phyloP scores from a whole-genome alignment of 2,113 vertebrate genomes.

The Xiphophorus hellerii region DNA sequence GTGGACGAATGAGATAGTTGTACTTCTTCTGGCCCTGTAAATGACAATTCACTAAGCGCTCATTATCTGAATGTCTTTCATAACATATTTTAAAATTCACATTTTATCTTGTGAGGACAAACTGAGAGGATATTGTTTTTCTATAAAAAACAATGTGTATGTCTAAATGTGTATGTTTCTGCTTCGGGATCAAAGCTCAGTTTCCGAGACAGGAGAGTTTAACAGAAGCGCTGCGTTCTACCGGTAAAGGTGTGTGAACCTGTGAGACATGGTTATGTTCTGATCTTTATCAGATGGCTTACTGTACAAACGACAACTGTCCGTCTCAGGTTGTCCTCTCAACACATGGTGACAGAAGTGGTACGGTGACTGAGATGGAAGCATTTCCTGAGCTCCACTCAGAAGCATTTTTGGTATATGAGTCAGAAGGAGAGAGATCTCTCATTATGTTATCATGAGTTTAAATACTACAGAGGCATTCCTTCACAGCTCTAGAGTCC shows the following conservation, averaged over 20 bases:
- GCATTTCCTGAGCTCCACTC: neutral
- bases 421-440: neutral
- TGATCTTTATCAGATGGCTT: neutral
- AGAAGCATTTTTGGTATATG: neutral
- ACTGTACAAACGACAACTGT: neutral
- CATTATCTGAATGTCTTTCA: neutral
- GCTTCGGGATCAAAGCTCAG: neutral
- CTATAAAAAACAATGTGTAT: too few species aligned
- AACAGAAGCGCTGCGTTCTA: neutral
- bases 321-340: neutral
- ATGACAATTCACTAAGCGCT: neutral
- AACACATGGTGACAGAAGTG: neutral
- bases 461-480: neutral
- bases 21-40: neutral
- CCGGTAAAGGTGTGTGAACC: neutral
- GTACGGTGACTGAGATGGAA: neutral
- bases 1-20: conserved; percentile 27
- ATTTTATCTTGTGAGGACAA: neutral
- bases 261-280: neutral
- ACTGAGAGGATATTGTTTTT: neutral
- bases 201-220: neutral
- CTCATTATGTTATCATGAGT: neutral
- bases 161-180: neutral
- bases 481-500: neutral
- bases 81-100: neutral